These are phyloP conservation scores for Aphaenogaster floridana DNA, from an alignment of 1,140 invertebrate genomes.

Conservation along the genomic window DNA sequence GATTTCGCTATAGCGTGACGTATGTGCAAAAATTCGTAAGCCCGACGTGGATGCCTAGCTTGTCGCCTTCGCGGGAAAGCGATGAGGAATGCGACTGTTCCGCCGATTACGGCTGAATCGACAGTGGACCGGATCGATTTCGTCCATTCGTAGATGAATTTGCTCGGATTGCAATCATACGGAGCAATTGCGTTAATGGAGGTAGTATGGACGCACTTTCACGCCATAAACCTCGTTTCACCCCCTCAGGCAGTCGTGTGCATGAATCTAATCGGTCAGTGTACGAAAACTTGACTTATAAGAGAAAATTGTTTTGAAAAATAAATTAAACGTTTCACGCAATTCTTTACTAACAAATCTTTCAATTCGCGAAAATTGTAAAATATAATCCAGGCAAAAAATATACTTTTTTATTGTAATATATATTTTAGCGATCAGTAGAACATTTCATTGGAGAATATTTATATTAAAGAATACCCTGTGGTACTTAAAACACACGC, in stretches of 20 bases:
- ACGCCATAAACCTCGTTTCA: constrained; percentile 21
- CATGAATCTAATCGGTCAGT: neutral
- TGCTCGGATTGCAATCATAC: neutral
- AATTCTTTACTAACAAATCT: neutral
- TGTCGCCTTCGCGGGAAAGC: constrained; percentile 72
- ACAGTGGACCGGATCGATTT: neutral
- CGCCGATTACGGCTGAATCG: constrained; percentile 67
- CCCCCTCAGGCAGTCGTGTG: neutral
- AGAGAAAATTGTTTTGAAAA: neutral
- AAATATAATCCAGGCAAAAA: neutral
- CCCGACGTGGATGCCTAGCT: constrained; percentile 71
- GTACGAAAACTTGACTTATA: neutral
- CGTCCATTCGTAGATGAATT: constrained; percentile 33
- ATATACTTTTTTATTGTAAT: neutral
- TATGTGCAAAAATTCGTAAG: constrained; percentile 80
- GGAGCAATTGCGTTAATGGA: constrained; percentile 38
- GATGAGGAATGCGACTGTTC: constrained; percentile 43
- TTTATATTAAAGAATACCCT: neutral
- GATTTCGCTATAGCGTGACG: constrained; percentile 78
- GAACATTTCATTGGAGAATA: neutral
- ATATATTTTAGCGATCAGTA: neutral
- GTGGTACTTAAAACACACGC: neutral
- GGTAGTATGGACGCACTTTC: neutral
- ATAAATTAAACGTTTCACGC: neutral
- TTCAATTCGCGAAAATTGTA: neutral